Conservation (phyloP, 2,113 vertebrate species). For the Paralichthys olivaceus region DNA sequence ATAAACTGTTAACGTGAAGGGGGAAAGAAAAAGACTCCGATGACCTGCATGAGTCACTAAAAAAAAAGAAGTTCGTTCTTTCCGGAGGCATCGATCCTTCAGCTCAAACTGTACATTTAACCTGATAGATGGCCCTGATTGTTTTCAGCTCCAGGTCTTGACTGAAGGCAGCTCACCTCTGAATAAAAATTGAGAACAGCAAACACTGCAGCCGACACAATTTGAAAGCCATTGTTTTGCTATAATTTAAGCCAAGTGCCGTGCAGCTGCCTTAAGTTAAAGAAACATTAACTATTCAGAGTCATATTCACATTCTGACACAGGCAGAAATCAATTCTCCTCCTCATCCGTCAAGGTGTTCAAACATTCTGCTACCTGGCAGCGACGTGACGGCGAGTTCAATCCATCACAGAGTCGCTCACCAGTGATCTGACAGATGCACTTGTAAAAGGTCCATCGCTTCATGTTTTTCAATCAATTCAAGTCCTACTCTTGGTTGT, state of each 20-base stretch:
- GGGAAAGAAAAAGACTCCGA: not conserved
- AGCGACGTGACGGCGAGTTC: slow-evolving; percentile 60
- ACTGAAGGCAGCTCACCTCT: slow-evolving; percentile 84
- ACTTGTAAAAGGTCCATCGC: slow-evolving; percentile 71
- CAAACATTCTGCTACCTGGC: slow-evolving; percentile 69
- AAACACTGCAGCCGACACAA: slow-evolving; percentile 74
- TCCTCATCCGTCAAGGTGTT: slow-evolving; percentile 67
- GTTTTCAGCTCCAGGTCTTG: slow-evolving; percentile 86
- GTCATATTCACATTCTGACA: slow-evolving; percentile 61
- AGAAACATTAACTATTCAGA: slow-evolving; percentile 61
- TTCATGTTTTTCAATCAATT: slow-evolving; percentile 78
- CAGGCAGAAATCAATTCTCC: slow-evolving; percentile 70
- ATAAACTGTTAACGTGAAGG: not conserved
- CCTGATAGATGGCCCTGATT: slow-evolving; percentile 84
- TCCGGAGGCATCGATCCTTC: slow-evolving; percentile 82
- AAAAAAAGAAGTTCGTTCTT: slow-evolving; percentile 48
- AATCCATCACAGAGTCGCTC: slow-evolving; percentile 66
- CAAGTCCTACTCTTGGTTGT: slow-evolving; percentile 54
- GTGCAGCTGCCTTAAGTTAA: slow-evolving; percentile 23
- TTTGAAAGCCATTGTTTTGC: slow-evolving; percentile 48
- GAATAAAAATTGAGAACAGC: slow-evolving; percentile 65
- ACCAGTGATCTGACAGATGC: slow-evolving; percentile 68
- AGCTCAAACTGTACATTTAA: slow-evolving; percentile 85
- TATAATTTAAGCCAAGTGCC: slow-evolving; percentile 38
- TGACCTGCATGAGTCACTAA: slow-evolving; percentile 13